These are phyloP conservation scores for Cantharis rustica DNA, from an alignment of 2,888 invertebrate species.

Conservation along the genomic window DNA sequence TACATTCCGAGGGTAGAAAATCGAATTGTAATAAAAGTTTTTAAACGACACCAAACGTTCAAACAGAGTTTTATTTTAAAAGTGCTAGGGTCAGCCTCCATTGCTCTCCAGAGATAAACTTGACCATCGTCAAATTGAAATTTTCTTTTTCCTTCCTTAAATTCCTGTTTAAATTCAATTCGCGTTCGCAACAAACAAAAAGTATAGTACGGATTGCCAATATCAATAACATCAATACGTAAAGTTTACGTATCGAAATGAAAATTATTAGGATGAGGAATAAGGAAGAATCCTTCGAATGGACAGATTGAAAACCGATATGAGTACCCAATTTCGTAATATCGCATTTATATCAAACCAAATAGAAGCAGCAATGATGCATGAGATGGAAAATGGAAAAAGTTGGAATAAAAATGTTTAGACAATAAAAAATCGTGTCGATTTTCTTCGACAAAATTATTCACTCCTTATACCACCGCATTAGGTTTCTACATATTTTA, in stretches of 20 bases:
- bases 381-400: conserved; percentile 4
- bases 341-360: conserved; percentile 21
- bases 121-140: conserved; percentile 35
- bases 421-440: not conserved
- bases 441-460: not conserved
- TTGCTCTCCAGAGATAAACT: conserved; percentile 30
- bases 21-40: conserved; percentile 4
- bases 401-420: not conserved
- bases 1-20: not conserved
- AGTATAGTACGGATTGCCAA: not conserved
- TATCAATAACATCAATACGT: not conserved
- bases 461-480: not conserved
- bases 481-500: conserved; percentile 13
- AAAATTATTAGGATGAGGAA: conserved; percentile 11
- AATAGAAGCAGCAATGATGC: conserved; percentile 18
- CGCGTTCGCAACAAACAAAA: conserved; percentile 12
- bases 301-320: conserved; percentile 16
- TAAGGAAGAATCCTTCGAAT: conserved; percentile 3
- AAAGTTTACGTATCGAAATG: conserved; percentile 5
- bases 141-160: conserved; percentile 21
- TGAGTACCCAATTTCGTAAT: conserved; percentile 11
- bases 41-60: conserved; percentile 9
- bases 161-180: conserved; percentile 4
- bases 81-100: conserved; percentile 32
- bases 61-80: conserved; percentile 28